phyloP scores from a whole-genome alignment of 2,113 vertebrate genomes.

The Cyanoliseus patagonus region DNA sequence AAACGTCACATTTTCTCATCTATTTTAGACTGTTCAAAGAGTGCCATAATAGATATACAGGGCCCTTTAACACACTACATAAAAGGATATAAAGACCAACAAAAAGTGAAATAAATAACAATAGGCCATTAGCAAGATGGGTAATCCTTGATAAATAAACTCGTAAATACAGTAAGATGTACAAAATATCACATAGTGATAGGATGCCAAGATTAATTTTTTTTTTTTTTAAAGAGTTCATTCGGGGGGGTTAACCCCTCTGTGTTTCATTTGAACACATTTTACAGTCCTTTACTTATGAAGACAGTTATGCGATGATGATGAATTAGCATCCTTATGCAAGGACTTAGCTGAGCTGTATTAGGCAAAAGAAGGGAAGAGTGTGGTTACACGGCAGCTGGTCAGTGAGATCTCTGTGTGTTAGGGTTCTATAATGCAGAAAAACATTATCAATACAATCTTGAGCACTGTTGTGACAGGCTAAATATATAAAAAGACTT shows the following conservation, averaged over 20 bases:
- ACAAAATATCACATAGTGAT: constrained; percentile 97
- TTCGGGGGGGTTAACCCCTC: constrained; percentile 69
- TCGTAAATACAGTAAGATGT: constrained; percentile 94
- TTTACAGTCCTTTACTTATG: constrained; percentile 81
- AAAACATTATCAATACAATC: constrained; percentile 81
- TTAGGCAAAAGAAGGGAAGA: constrained; percentile 80
- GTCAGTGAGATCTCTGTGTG: constrained; percentile 80
- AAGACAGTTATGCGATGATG: constrained; percentile 77
- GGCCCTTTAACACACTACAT: constrained; percentile 81
- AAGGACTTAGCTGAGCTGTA: constrained; percentile 81
- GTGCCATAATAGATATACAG: constrained; percentile 81
- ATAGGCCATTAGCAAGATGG: constrained; percentile 88
- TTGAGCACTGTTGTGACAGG: constrained; percentile 87
- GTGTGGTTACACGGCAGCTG: constrained; percentile 75
- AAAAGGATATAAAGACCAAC: constrained; percentile 86
- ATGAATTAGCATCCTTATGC: constrained; percentile 79
- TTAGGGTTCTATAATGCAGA: constrained; percentile 80
- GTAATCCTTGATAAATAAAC: constrained; percentile 90
- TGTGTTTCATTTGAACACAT: constrained; percentile 78
- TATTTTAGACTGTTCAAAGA: constrained; percentile 80
- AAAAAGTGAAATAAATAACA: constrained; percentile 91
- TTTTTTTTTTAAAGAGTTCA: constrained; percentile 78
- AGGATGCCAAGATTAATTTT: constrained; percentile 87
- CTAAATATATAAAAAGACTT: constrained; percentile 95
- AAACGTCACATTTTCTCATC: constrained; percentile 76